phyloP scores from a whole-genome alignment of 2,113 vertebrate species.

The Catharus bicknelli region DNA sequence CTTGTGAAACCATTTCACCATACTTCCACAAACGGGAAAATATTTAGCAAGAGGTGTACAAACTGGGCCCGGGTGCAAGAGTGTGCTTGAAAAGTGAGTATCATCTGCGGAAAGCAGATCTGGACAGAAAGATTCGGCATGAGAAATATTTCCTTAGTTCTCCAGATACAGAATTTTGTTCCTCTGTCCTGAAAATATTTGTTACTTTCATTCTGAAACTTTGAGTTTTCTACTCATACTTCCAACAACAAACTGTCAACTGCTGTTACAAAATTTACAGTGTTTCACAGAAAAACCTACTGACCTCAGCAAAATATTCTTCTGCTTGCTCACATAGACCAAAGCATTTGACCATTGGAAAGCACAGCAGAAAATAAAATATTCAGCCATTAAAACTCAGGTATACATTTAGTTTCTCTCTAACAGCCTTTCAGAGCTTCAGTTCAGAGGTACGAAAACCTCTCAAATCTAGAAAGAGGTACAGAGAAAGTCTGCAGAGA shows the following conservation, averaged over 20 bases:
- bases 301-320: conserved; percentile 13
- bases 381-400: background rate
- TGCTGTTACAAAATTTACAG: background rate
- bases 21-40: conserved; percentile 60
- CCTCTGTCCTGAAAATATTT: background rate
- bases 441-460: background rate
- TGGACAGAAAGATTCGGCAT: background rate
- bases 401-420: background rate
- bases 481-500: background rate
- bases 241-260: background rate
- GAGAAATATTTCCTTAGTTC: background rate
- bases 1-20: conserved; percentile 71
- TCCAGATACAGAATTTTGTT: background rate
- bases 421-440: background rate
- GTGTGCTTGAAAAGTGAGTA: background rate
- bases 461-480: background rate
- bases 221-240: background rate
- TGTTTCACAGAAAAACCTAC: background rate
- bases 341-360: background rate
- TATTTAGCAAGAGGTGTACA: conserved; percentile 63
- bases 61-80: background rate
- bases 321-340: background rate
- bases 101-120: background rate
- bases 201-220: background rate
- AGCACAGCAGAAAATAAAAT: background rate